Evolutionary conservation across 2,113 vertebrate species (phyloP), one percentile per base, ranked within the genome.

Genomic region (Nothoprocta pentlandii): DNA sequence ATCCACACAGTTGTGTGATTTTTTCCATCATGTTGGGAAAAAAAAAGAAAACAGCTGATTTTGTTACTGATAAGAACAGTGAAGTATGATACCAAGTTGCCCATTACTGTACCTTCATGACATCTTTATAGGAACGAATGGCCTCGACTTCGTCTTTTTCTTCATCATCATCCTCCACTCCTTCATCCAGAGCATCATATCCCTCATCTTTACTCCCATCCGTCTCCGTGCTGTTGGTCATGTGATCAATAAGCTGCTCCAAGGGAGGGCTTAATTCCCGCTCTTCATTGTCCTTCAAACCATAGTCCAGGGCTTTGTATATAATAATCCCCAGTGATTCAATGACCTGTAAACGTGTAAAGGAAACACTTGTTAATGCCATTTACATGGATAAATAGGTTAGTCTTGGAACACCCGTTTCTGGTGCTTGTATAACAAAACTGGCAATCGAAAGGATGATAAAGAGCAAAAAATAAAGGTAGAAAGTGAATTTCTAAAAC

Each of bases 271-370:
- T 99, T 70, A 99, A 98, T 87, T 99, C 99, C 70, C 99, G 92
- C 96, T 99, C 99, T 96, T 99, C 99, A 32, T 98, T 99, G 80
- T 99, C 99, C 97, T 99, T 99, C 97, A 99, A 98, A 10, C 99
- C 99, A 47, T 99, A 99, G 98, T 99, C 99, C 98, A 99, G 94
- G 69, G 99, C 99, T 96, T 99, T 99, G 97, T 99, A 99, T 96
- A 99, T 99, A 98, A 99, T 98, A 97, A 99, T 99, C 91, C 99
- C 99, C 86, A 99, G 96, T 49, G 99, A 99, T 97, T 99, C 99
- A 41, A 99, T 99, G 90, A 99, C 98, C 99, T 99, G 83, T 61
- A 92, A 53, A 92, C 80, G 90, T 22, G 22, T 77, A 42, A 68
- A 12, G 54, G 58, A 78, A 92, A 80, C n/a, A 66, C 16, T 80